Evolutionary conservation across 1,140 invertebrate genomes (phyloP).

Genomic region (Drosophila bocki): DNA sequence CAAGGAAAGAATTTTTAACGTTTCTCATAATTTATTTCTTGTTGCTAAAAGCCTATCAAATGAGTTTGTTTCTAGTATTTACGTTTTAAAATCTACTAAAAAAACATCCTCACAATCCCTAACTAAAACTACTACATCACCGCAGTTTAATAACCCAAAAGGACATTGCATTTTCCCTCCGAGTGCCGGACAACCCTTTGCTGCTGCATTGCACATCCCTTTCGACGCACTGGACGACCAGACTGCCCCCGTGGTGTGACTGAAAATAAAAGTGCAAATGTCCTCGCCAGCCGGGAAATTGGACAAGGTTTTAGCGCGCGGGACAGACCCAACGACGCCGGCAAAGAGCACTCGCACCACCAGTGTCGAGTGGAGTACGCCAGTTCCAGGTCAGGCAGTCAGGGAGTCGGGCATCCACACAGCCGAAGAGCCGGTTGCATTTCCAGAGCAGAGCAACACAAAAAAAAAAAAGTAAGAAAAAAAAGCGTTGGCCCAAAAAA

Average conservation of each 20-base stretch:
- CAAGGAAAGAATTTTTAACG: neutral
- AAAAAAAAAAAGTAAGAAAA: conserved; percentile 5
- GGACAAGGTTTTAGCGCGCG: conserved; percentile 44
- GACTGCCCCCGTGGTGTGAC: conserved; percentile 38
- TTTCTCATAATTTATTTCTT: neutral
- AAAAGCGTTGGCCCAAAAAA: conserved; percentile 43
- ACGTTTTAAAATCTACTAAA: neutral
- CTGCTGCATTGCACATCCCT: conserved; percentile 1
- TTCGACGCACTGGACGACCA: conserved; percentile 11
- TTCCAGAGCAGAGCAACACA: conserved; percentile 3
- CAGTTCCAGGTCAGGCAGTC: conserved; percentile 37
- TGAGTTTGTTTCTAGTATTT: neutral
- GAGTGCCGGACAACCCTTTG: conserved; percentile 4
- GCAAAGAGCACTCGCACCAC: conserved; percentile 10
- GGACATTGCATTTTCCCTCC: neutral
- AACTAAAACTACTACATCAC: neutral
- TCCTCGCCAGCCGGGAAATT: conserved; percentile 54
- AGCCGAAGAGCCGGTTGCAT: conserved; percentile 25
- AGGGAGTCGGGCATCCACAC: conserved; percentile 28
- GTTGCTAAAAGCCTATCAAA: neutral
- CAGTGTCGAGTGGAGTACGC: neutral
- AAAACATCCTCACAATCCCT: neutral
- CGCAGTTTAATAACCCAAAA: neutral
- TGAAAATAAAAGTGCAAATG: conserved; percentile 83
- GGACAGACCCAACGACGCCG: conserved; percentile 8